phyloP scores from a whole-genome alignment of 2,113 vertebrate genomes.

The Muntiacus muntjak region DNA sequence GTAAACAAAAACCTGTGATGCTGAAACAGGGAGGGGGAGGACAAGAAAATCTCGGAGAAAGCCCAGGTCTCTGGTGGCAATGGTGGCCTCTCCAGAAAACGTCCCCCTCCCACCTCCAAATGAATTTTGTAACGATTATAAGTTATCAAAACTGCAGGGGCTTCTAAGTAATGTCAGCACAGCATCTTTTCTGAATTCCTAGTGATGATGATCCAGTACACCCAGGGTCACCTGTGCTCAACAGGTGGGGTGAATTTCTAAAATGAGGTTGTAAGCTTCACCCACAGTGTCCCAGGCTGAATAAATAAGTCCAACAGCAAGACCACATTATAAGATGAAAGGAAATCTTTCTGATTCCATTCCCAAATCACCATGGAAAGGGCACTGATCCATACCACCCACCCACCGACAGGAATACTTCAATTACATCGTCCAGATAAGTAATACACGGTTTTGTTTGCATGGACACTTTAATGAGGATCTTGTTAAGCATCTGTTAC shows the following conservation, averaged over 20 bases:
- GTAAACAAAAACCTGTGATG: constrained; percentile 53
- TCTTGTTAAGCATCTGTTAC: constrained; percentile 11
- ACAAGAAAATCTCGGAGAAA: neutral
- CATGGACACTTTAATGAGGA: constrained; percentile 18
- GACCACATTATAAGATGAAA: neutral
- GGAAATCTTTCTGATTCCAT: neutral
- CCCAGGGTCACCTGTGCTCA: constrained; percentile 27
- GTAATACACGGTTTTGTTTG: neutral
- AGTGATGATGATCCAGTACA: neutral
- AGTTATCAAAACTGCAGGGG: neutral
- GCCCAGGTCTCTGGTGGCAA: neutral
- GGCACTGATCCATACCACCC: neutral
- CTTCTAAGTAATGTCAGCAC: neutral
- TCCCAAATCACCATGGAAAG: neutral
- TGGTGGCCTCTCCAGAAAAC: neutral
- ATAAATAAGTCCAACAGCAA: neutral
- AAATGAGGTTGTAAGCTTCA: neutral
- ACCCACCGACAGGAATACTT: neutral
- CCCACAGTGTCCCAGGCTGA: neutral
- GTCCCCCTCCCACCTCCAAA: neutral
- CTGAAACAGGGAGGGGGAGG: neutral
- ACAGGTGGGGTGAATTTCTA: constrained; percentile 46
- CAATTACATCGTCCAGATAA: constrained; percentile 3
- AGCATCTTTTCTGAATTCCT: neutral
- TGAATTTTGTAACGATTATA: neutral